A percentile compares a stretch with the other conserved stretches of the same genome.
Evolutionary conservation across 2,888 invertebrate genomes (phyloP).

Genomic region (Nesidiocoris tenuis): DNA sequence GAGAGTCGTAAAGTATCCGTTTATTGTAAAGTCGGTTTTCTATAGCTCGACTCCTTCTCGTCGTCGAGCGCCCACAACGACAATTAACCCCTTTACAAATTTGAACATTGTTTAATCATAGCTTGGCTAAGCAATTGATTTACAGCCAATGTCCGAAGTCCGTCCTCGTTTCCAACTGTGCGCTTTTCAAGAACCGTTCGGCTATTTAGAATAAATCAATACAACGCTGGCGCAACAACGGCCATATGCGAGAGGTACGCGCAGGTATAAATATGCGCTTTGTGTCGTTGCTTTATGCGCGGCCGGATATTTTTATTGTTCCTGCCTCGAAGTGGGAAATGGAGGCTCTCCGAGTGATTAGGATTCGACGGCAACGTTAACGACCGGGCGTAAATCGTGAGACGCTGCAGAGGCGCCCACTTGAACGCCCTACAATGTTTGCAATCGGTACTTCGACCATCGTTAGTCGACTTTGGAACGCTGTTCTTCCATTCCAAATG

Average conservation of each 20-base stretch:
- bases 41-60: constrained; percentile 32
- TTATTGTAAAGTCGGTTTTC: constrained; percentile 39
- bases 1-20: constrained; percentile 41
- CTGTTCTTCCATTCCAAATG: no score
- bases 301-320: neutral
- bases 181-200: neutral
- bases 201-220: neutral
- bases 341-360: neutral
- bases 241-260: neutral
- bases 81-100: constrained; percentile 42
- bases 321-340: neutral
- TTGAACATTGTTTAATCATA: constrained; percentile 45
- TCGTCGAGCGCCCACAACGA: constrained; percentile 1
- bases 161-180: neutral
- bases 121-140: constrained; percentile 7
- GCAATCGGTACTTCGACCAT: no score
- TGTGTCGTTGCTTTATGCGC: no score
- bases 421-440: neutral
- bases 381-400: neutral
- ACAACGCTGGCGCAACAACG: neutral
- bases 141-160: constrained; percentile 3
- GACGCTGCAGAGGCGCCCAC: neutral
- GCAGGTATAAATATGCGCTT: no score
- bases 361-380: neutral
- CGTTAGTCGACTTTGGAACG: no score